Conservation (phyloP, 1,140 invertebrate species). For the Papilio dardanus region DNA sequence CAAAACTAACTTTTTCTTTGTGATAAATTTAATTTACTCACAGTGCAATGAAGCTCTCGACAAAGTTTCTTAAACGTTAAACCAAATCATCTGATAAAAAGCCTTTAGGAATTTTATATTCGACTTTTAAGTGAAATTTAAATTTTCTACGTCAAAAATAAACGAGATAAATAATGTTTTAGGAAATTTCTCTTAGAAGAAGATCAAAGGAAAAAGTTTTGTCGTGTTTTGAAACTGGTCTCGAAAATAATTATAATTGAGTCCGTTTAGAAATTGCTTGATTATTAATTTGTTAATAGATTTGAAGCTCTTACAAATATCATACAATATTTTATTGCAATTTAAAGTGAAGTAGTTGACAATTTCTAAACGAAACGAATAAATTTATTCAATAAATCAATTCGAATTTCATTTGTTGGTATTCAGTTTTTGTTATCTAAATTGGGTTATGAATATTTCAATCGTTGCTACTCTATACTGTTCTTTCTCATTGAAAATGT, state of each 20-base stretch:
- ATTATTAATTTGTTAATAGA: slow-evolving; percentile 11
- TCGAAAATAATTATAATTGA: slow-evolving; percentile 16
- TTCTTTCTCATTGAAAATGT: slow-evolving; percentile 51
- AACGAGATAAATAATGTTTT: slow-evolving; percentile 5
- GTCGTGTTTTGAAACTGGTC: slow-evolving; percentile 2
- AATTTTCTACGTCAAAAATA: slow-evolving; percentile 9
- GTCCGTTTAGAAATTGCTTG: neutral
- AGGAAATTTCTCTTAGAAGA: neutral
- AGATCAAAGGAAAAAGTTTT: slow-evolving; percentile 16
- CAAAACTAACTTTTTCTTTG: neutral
- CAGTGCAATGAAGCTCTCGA: neutral
- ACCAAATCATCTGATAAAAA: slow-evolving; percentile 13
- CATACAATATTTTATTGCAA: neutral
- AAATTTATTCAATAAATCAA: neutral
- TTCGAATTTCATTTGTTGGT: neutral
- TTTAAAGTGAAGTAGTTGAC: neutral
- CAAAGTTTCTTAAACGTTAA: neutral
- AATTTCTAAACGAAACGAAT: neutral
- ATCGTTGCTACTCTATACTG: slow-evolving; percentile 24
- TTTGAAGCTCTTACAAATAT: neutral
- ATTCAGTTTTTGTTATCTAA: slow-evolving; percentile 2
- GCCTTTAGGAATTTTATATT: slow-evolving; percentile 14
- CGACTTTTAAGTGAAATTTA: slow-evolving; percentile 1
- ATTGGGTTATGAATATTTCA: slow-evolving; percentile 37
- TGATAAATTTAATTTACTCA: neutral